phyloP scores from a whole-genome alignment of 2,113 vertebrate genomes.

The Phyllostomus discolor region DNA sequence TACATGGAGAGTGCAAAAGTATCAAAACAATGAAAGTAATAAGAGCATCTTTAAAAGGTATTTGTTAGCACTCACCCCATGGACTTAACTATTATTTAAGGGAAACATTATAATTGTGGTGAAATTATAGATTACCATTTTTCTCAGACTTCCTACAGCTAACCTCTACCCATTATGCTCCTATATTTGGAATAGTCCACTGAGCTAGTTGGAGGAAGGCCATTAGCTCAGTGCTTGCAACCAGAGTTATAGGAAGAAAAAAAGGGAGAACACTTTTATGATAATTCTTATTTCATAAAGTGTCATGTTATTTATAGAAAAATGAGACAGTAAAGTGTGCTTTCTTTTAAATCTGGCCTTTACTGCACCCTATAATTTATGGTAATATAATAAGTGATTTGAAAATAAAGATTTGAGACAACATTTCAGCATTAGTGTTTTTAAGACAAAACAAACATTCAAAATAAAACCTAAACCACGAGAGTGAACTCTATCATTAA shows the following conservation, averaged over 20 bases:
- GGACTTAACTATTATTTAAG: constrained; percentile 78
- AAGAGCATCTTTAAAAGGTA: constrained; percentile 79
- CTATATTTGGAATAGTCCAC: constrained; percentile 81
- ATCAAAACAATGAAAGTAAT: constrained; percentile 75
- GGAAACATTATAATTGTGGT: constrained; percentile 81
- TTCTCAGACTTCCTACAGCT: constrained; percentile 81
- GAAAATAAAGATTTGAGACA: constrained; percentile 88
- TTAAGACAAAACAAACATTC: constrained; percentile 88
- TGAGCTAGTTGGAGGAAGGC: constrained; percentile 77
- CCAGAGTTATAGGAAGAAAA: constrained; percentile 62
- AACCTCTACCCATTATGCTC: constrained; percentile 80
- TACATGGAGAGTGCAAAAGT: constrained; percentile 62
- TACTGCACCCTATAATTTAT: constrained; percentile 85
- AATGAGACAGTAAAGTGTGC: constrained; percentile 81
- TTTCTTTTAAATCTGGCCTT: constrained; percentile 86
- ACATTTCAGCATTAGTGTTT: constrained; percentile 88
- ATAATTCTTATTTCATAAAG: constrained; percentile 79
- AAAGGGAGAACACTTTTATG: constrained; percentile 59
- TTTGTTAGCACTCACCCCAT: constrained; percentile 77
- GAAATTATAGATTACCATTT: constrained; percentile 79
- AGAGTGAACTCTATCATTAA: constrained; percentile 86
- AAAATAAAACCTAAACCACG: constrained; percentile 86
- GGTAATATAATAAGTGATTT: constrained; percentile 89
- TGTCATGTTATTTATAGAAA: constrained; percentile 83
- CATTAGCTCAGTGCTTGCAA: constrained; percentile 61